phyloP scores from a whole-genome alignment of 2,797 vertebrate species.

The Sciaenops ocellatus region DNA sequence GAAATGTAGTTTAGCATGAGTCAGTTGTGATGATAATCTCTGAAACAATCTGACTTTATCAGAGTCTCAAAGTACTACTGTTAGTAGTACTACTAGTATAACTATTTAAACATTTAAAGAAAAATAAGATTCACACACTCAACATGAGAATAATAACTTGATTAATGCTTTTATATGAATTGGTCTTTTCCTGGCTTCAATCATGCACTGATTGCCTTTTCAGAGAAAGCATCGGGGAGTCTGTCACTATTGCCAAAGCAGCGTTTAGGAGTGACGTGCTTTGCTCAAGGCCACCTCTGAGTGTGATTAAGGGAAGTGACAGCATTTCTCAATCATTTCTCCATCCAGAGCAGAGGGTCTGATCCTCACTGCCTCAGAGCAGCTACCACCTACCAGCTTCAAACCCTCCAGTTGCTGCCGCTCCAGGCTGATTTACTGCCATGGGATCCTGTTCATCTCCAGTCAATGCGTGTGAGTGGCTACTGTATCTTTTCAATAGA shows the following conservation, averaged over 20 bases:
- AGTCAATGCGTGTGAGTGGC: conserved; percentile 71
- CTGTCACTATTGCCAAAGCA: conserved; percentile 25
- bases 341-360: conserved; percentile 28
- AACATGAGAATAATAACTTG: no score
- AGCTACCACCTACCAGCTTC: conserved; percentile 52
- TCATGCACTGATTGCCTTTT: conserved; percentile 34
- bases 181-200: conserved; percentile 12
- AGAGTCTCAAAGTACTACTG: no score
- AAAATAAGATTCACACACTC: no score
- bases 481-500: conserved; percentile 73
- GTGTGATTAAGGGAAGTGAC: conserved; percentile 37
- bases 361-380: conserved; percentile 20
- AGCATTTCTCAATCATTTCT: conserved; percentile 33
- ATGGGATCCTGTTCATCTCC: conserved; percentile 56
- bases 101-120: no score
- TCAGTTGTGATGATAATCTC: no score
- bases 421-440: conserved; percentile 63
- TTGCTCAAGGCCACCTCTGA: conserved; percentile 14
- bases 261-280: background rate
- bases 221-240: conserved; percentile 22
- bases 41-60: no score
- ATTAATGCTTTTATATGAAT: background rate
- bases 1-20: background rate
- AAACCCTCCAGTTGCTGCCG: conserved; percentile 54
- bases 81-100: no score